Percentiles rank a stretch among this genome's conserved stretches.
phyloP scores from a whole-genome alignment of 2,797 vertebrate genomes.

The Helostoma temminkii region DNA sequence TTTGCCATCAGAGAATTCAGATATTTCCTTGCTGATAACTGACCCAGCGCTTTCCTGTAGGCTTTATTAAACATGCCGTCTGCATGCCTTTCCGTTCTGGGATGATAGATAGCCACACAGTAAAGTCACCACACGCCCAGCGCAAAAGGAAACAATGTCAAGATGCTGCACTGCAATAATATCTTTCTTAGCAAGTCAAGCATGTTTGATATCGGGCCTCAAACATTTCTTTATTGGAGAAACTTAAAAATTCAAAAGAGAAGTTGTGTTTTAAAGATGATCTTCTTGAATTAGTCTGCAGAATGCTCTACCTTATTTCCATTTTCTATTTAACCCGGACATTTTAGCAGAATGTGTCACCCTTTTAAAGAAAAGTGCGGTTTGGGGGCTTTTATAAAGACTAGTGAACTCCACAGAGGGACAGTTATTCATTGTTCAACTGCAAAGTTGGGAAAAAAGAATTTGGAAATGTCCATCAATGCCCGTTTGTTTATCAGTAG shows the following conservation, averaged over 20 bases:
- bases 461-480: not conserved
- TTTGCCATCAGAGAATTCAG: conserved; percentile 94
- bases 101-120: conserved; percentile 81
- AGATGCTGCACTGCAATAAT: conserved; percentile 49
- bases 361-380: not conserved
- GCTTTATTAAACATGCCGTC: conserved; percentile 96
- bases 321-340: not conserved
- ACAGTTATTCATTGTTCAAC: not conserved
- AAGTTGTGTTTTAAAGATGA: no score
- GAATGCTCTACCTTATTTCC: not conserved
- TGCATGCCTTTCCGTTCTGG: conserved; percentile 90
- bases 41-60: conserved; percentile 94
- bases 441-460: no score
- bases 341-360: not conserved
- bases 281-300: no score
- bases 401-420: not conserved
- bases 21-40: conserved; percentile 94
- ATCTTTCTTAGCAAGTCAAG: conserved; percentile 5
- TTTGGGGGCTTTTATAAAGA: not conserved
- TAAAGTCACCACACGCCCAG: conserved; percentile 76
- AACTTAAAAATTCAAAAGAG: not conserved
- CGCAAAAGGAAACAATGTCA: conserved; percentile 70
- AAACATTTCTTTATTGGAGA: not conserved
- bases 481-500: not conserved
- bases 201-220: conserved; percentile 1